phyloP scores from a whole-genome alignment of 2,888 invertebrate species.

The Pachymerium ferrugineum region DNA sequence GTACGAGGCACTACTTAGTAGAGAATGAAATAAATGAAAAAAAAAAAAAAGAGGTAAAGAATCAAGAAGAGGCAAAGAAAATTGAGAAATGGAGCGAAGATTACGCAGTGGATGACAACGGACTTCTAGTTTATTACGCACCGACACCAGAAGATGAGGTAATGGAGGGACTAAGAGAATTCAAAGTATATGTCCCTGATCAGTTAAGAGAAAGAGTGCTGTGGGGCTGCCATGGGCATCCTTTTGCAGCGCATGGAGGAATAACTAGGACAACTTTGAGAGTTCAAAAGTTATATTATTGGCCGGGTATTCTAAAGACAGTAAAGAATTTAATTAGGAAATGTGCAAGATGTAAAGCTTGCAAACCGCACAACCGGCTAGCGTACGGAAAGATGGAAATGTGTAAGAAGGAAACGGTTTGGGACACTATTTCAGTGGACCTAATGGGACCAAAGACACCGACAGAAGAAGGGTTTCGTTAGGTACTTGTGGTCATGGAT shows the following conservation, averaged over 20 bases:
- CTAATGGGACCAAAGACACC: background rate
- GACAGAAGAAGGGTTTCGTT: background rate
- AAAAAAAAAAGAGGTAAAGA: too few relatives aligned
- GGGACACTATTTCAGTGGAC: background rate
- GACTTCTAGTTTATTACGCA: too few relatives aligned
- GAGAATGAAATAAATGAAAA: too few relatives aligned
- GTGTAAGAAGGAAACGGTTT: background rate
- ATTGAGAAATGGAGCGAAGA: too few relatives aligned
- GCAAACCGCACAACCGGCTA: background rate
- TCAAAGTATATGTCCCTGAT: too few relatives aligned
- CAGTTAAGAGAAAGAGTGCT: background rate
- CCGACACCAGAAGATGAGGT: background rate
- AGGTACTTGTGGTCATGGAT: background rate
- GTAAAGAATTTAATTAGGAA: background rate
- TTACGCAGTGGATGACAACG: too few relatives aligned
- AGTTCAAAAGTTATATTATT: background rate
- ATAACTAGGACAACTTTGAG: background rate
- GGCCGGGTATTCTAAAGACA: background rate
- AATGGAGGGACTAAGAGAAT: background rate
- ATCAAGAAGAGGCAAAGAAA: too few relatives aligned
- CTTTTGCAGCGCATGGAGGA: background rate
- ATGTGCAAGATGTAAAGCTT: background rate
- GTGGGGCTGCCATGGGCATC: background rate
- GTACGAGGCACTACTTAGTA: too few relatives aligned
- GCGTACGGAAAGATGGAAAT: too few relatives aligned